Evolutionary conservation across 2,113 vertebrate species (phyloP), one percentile per base, ranked within the genome.

Genomic region (Pluvialis apricaria): DNA sequence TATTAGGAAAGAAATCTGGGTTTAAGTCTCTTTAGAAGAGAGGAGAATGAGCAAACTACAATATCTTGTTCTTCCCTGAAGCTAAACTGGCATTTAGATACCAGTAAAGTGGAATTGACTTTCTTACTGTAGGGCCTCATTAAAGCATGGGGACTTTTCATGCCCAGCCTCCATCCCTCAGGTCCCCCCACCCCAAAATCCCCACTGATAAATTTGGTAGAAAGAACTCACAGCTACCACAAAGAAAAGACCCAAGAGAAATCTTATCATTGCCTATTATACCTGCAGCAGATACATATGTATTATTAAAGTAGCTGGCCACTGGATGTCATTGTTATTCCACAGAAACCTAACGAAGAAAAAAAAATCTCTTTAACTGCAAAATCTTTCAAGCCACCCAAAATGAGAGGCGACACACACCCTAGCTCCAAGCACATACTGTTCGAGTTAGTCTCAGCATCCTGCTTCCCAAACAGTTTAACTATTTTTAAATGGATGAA

Each of bases 291-390:
- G 72, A 31, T 90, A 81, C 38, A 55, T 82, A 83, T 38, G 45
- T 70, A 96, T 96, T 95, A 93, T 88, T 95, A 91, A 97, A 96
- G 77, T 42, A 88, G 57, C 11, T 71, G 96, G 85, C 91, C 97
- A 97, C 94, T 96, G 95, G 92, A 97, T 97, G 90, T 96, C 94
- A 97, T 97, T 96, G 82, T 95, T 96, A 97, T 98, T 96, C 92
- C 72, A 95, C 61, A 71, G 64, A 96, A 97, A 82, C 21, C 36
- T 64, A 96, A 78, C 0, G 47, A 94, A 92, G 80, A 91, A 89
- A 92, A 89, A 92, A 82, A 92, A 82, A 92, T 51, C 62, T 68
- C 76, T 83, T 84, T 29, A 44, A 58, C 76, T 87, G 32, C 32
- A 86, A 86, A 93, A 94, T 28, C 6, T 92, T 92, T 60, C 68